Evolutionary conservation across 2,113 vertebrate species (phyloP).

Genomic region (Campylomormyrus tamandua): DNA sequence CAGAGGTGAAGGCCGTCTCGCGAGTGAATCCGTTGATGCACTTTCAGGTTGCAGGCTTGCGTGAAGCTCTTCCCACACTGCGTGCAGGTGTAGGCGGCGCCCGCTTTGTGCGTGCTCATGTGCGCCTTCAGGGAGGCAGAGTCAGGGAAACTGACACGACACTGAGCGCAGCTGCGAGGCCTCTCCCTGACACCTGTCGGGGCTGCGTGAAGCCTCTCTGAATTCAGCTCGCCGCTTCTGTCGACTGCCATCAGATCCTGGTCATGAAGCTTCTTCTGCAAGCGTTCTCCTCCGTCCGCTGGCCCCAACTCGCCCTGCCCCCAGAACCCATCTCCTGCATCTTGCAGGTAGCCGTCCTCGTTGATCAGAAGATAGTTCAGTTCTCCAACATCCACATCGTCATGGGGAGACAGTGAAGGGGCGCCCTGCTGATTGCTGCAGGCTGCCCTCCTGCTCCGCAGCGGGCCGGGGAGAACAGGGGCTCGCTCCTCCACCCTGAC

Average conservation of each 20-base stretch:
- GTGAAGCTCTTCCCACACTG: conserved; percentile 60
- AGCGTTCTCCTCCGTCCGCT: conserved; percentile 35
- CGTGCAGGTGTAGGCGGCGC: conserved; percentile 47
- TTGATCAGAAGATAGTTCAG: conserved; percentile 62
- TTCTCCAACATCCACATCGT: conserved; percentile 36
- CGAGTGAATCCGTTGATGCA: conserved; percentile 63
- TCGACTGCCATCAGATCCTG: conserved; percentile 19
- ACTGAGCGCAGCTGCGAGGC: conserved; percentile 43
- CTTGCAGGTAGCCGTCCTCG: conserved; percentile 61
- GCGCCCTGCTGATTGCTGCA: not conserved
- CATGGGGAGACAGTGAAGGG: conserved; percentile 25
- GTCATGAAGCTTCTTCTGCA: conserved; percentile 32
- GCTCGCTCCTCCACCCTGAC: conserved; percentile 40
- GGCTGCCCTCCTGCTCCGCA: conserved; percentile 26
- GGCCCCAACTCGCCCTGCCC: conserved; percentile 33
- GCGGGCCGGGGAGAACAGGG: conserved; percentile 27
- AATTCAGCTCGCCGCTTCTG: conserved; percentile 28
- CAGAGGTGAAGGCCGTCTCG: conserved; percentile 69
- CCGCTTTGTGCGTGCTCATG: conserved; percentile 44
- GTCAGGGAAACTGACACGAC: conserved; percentile 44
- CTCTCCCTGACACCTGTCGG: conserved; percentile 35
- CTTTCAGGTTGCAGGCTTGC: conserved; percentile 60
- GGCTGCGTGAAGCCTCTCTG: not conserved
- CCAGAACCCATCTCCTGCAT: conserved; percentile 40
- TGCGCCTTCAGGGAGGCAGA: conserved; percentile 48